Evolutionary conservation across 1,140 invertebrate species (phyloP), one percentile per base, ranked within the genome.

Genomic region (Stenopsyche tienmushanensis): DNA sequence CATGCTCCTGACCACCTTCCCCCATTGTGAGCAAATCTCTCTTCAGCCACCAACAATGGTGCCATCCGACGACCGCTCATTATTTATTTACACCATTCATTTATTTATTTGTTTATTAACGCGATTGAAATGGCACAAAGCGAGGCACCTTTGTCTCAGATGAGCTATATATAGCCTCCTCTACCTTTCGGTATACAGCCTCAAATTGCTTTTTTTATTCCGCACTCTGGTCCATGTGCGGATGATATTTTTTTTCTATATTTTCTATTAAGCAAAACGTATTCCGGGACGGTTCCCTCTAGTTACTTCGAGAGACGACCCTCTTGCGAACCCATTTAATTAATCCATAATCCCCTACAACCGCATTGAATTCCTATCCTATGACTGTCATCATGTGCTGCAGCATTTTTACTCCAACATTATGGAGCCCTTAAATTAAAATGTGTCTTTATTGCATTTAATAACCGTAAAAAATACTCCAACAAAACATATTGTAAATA

Each of bases 101-200:
- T 47, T 47, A 47, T 47, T 47, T 47, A 47, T 47, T 47, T 47
- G 44, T 47, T 47, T 47, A 47, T 47, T 47, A 47, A 47, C 44
- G 44, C 44, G 44, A 47, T 47, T 47, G 7, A 47, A 13, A 47
- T 7, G 29, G 29, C 29, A 34, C 44, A 47, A 13, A 47, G 18
- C 44, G 17, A 8, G n/a, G n/a, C n/a, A n/a, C n/a, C n/a, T n/a
- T n/a, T n/a, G n/a, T n/a, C n/a, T n/a, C n/a, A n/a, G n/a, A n/a
- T n/a, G n/a, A n/a, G n/a, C n/a, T n/a, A n/a, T n/a, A n/a, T n/a
- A n/a, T n/a, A n/a, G n/a, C n/a, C n/a, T n/a, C n/a, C n/a, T n/a
- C n/a, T n/a, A n/a, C n/a, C n/a, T n/a, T n/a, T n/a, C n/a, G n/a
- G n/a, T n/a, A n/a, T n/a, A n/a, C n/a, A n/a, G n/a, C n/a, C n/a